A percentile compares a stretch with the other conserved stretches of the same genome.
phyloP scores from a whole-genome alignment of 1,140 invertebrate genomes.

The Aphaenogaster floridana region DNA sequence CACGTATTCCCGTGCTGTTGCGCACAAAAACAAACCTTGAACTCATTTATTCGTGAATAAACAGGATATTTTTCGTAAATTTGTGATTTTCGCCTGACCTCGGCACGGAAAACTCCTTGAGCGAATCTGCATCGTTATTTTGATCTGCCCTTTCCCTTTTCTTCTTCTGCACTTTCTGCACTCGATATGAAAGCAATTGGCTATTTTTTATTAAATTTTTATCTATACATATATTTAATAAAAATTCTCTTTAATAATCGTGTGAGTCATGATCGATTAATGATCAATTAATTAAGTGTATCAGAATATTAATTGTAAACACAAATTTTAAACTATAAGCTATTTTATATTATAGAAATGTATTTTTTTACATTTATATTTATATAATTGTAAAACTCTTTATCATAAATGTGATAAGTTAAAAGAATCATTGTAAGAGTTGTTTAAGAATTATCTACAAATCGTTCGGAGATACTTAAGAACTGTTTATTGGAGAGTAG shows the following conservation, averaged over 20 bases:
- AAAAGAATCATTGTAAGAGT: not conserved
- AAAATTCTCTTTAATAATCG: not conserved
- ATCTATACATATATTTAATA: not conserved
- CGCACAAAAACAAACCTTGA: not conserved
- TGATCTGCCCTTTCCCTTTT: not conserved
- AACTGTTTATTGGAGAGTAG: not conserved
- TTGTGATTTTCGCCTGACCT: not conserved
- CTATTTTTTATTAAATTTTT: not conserved
- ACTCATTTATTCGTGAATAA: not conserved
- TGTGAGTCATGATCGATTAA: not conserved
- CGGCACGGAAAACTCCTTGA: no score
- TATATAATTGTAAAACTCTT: not conserved
- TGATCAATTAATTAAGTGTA: not conserved
- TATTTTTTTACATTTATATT: not conserved
- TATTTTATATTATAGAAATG: no score
- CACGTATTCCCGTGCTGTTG: not conserved
- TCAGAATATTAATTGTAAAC: not conserved
- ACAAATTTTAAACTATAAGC: no score
- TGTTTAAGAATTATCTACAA: not conserved
- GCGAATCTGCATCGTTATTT: not conserved
- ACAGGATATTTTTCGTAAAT: not conserved
- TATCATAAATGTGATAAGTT: not conserved
- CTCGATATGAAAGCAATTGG: not conserved
- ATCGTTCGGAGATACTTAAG: not conserved
- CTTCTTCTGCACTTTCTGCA: constrained; percentile 6